A percentile compares a stretch with the other conserved stretches of the same genome.
phyloP scores from a whole-genome alignment of 2,113 vertebrate genomes.

The Ceyx cyanopectus region DNA sequence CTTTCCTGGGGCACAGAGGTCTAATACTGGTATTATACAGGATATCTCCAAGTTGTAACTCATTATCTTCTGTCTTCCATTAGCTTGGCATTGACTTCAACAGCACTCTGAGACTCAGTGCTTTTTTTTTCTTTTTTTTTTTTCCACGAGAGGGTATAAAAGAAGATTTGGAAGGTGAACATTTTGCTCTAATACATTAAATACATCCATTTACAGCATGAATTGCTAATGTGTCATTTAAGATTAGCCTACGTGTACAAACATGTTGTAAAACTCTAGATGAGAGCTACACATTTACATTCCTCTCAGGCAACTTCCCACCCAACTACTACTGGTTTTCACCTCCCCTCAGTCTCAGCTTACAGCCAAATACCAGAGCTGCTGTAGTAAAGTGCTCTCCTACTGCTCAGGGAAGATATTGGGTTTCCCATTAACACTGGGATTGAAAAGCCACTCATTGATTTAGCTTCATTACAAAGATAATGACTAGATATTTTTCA shows the following conservation, averaged over 20 bases:
- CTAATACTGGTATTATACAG: neutral
- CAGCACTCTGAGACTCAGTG: neutral
- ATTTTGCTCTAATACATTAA: neutral
- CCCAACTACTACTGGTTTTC: neutral
- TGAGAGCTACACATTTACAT: neutral
- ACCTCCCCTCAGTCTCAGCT: neutral
- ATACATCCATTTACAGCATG: neutral
- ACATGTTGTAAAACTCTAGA: neutral
- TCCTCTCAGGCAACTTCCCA: neutral
- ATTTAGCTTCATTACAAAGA: neutral
- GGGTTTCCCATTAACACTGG: neutral
- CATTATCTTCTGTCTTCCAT: neutral
- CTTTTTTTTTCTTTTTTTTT: neutral
- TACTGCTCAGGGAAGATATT: neutral
- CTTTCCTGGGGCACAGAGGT: neutral
- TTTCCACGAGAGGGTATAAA: neutral
- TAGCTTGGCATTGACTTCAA: neutral
- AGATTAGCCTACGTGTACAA: neutral
- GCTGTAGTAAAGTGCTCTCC: neutral
- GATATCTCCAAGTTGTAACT: neutral
- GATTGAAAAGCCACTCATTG: neutral
- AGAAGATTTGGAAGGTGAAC: neutral
- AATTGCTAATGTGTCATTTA: neutral
- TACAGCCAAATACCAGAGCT: neutral
- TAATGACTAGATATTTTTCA: constrained; percentile 1